Percentiles rank a stretch among this genome's conserved stretches.
Evolutionary conservation across 2,888 invertebrate genomes (phyloP).

Genomic region (Melinaea marsaeus): DNA sequence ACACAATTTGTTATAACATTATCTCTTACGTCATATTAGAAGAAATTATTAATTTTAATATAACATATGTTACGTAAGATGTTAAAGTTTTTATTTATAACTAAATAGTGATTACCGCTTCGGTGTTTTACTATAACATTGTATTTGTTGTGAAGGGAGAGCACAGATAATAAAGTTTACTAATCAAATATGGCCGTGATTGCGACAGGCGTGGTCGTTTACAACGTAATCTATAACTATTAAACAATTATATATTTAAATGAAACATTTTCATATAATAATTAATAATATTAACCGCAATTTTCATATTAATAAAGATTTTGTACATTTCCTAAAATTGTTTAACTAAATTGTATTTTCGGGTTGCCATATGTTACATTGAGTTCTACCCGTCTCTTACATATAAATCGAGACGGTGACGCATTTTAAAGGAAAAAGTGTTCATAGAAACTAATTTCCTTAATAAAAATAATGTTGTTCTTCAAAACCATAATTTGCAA

Average conservation of each 20-base stretch:
- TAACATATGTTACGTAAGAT: too few relatives aligned
- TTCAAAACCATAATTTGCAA: background rate
- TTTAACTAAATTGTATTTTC: too few relatives aligned
- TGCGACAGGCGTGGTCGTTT: constrained; percentile 25
- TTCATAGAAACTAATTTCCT: constrained; percentile 19
- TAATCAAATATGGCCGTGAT: constrained; percentile 24
- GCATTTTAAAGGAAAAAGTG: constrained; percentile 14
- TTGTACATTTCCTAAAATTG: background rate
- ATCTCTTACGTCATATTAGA: too few relatives aligned
- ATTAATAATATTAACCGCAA: background rate
- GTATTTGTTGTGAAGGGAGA: background rate
- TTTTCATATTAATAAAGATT: background rate
- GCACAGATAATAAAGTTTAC: constrained; percentile 11
- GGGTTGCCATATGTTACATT: too few relatives aligned
- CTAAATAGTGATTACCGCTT: too few relatives aligned
- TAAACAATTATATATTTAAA: background rate
- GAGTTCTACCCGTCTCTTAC: background rate
- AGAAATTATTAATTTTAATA: too few relatives aligned
- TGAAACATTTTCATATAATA: too few relatives aligned
- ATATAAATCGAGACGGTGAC: constrained; percentile 4
- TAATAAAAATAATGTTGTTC: constrained; percentile 10
- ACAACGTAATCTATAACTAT: constrained; percentile 17
- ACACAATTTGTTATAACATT: too few relatives aligned
- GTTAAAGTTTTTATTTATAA: too few relatives aligned
- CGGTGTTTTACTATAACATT: too few relatives aligned